Evolutionary conservation across 2,888 invertebrate genomes (phyloP).

Genomic region (Apoda limacodes): DNA sequence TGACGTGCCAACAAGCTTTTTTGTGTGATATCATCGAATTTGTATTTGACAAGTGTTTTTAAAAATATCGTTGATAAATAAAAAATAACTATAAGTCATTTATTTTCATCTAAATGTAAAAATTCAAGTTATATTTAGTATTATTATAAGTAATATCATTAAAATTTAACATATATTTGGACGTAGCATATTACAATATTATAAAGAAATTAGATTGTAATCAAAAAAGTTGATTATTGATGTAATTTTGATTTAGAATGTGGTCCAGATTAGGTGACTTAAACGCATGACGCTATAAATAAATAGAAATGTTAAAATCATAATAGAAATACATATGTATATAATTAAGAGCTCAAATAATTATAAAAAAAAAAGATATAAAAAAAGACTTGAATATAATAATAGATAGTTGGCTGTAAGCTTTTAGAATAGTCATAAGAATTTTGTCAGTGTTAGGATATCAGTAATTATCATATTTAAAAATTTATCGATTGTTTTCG

Average conservation of each 20-base stretch:
- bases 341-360: slow-evolving; percentile 61
- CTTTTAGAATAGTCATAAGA: slow-evolving; percentile 54
- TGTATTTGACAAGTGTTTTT: too few relatives aligned
- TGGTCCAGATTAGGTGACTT: slow-evolving; percentile 69
- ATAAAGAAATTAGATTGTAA: slow-evolving; percentile 15
- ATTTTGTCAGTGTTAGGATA: slow-evolving; percentile 43
- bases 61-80: too few relatives aligned
- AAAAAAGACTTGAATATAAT: slow-evolving; percentile 61
- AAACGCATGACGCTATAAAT: slow-evolving; percentile 62
- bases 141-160: slow-evolving; percentile 4
- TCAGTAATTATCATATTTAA: too few relatives aligned
- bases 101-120: too few relatives aligned
- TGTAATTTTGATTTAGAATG: slow-evolving; percentile 49
- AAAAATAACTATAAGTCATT: too few relatives aligned
- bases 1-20: too few relatives aligned
- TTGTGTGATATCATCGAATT: too few relatives aligned
- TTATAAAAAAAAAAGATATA: slow-evolving; percentile 38
- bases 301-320: too few relatives aligned
- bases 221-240: slow-evolving; percentile 8
- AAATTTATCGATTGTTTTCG: too few relatives aligned
- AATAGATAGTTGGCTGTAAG: slow-evolving; percentile 44
- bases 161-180: slow-evolving; percentile 6
- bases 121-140: neutral
- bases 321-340: slow-evolving; percentile 35
- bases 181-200: slow-evolving; percentile 16